Conservation (phyloP, 2,888 invertebrate genomes). For the Caenorhabditis sulstoni region DNA sequence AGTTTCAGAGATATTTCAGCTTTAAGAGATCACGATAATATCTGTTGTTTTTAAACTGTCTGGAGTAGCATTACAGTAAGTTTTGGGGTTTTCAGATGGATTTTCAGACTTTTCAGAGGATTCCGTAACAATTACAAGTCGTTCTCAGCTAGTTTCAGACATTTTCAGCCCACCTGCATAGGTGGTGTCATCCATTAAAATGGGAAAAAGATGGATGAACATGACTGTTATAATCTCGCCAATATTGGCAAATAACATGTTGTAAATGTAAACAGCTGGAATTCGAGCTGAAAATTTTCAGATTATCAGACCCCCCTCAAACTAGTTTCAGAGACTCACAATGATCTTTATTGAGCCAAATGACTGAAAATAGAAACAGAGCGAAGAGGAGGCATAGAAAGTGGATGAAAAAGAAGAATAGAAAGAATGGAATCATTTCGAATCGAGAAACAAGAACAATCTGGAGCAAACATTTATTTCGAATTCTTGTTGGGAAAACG, state of each 20-base stretch:
- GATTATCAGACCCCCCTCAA: neutral
- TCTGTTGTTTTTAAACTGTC: too few species aligned
- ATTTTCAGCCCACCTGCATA: conserved; percentile 7
- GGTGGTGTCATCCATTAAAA: neutral
- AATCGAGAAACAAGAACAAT: too few species aligned
- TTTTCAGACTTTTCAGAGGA: too few species aligned
- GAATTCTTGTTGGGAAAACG: too few species aligned
- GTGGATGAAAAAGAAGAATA: conserved; percentile 2
- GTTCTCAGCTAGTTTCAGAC: conserved; percentile 1
- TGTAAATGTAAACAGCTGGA: conserved; percentile 24
- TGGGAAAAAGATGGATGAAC: conserved; percentile 6
- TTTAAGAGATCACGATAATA: too few species aligned
- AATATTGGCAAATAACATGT: conserved; percentile 7
- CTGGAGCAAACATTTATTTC: too few species aligned
- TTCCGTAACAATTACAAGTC: too few species aligned
- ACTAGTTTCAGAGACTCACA: neutral
- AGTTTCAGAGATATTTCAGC: too few species aligned
- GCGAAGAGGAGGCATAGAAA: conserved; percentile 2
- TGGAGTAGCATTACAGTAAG: too few species aligned
- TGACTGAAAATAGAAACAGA: neutral
- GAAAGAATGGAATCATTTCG: conserved; percentile 1
- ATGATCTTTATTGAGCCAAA: conserved; percentile 1
- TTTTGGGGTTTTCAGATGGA: too few species aligned
- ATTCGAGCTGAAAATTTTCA: conserved; percentile 3
- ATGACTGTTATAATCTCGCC: conserved; percentile 7